Evolutionary conservation across 2,113 vertebrate species (phyloP).

Genomic region (Macroglossus sobrinus): DNA sequence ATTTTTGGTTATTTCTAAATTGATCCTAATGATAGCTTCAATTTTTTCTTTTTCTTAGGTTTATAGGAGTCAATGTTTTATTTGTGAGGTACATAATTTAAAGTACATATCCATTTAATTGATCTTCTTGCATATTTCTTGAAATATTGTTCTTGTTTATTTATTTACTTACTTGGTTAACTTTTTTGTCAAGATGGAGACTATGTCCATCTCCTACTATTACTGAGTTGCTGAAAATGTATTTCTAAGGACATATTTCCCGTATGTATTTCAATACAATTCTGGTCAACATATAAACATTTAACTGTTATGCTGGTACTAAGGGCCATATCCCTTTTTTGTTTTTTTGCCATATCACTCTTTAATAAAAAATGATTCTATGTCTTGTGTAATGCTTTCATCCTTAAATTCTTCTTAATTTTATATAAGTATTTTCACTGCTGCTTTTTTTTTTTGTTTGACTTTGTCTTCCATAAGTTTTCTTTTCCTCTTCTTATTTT

Average conservation of each 20-base stretch:
- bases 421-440: neutral
- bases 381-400: neutral
- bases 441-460: neutral
- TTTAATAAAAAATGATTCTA: neutral
- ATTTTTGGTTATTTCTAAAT: slow-evolving; percentile 32
- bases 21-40: neutral
- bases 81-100: neutral
- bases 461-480: neutral
- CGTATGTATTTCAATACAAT: neutral
- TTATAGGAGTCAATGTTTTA: neutral
- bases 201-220: neutral
- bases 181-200: neutral
- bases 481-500: neutral
- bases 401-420: neutral
- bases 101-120: neutral
- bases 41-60: neutral
- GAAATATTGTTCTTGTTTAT: neutral
- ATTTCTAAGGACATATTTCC: neutral
- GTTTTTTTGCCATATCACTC: neutral
- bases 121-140: neutral
- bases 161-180: neutral
- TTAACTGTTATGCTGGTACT: neutral
- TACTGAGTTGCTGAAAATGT: neutral
- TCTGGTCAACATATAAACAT: neutral
- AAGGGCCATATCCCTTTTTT: neutral